A percentile compares a stretch with the other conserved stretches of the same genome.
Evolutionary conservation across 1,140 invertebrate genomes (phyloP).

Genomic region (Heliconius congener): DNA sequence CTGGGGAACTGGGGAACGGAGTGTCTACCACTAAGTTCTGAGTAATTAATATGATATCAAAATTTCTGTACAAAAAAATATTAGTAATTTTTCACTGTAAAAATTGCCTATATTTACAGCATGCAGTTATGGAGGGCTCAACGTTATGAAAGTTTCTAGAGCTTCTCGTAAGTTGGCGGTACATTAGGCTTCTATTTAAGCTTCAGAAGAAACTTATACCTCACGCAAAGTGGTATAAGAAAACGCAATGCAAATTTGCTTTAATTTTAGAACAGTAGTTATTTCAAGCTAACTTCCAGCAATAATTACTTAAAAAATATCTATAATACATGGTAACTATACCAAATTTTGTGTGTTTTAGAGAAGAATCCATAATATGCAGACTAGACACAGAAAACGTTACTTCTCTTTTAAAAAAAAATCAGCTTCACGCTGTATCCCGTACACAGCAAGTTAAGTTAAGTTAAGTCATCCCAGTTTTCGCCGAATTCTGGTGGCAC

Average conservation of each 20-base stretch:
- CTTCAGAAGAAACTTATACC: neutral
- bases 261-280: neutral
- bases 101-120: neutral
- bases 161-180: neutral
- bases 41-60: too few relatives aligned
- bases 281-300: too few relatives aligned
- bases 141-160: conserved; percentile 1
- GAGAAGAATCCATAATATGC: too few relatives aligned
- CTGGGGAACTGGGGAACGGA: too few relatives aligned
- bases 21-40: too few relatives aligned
- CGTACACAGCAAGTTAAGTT: neutral
- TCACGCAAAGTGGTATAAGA: neutral
- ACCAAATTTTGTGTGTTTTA: too few relatives aligned
- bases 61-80: too few relatives aligned
- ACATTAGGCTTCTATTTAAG: neutral
- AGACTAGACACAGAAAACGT: too few relatives aligned
- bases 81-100: too few relatives aligned
- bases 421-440: neutral
- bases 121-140: neutral
- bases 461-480: neutral
- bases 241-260: neutral
- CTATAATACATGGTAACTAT: too few relatives aligned
- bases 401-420: neutral
- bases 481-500: too few relatives aligned
- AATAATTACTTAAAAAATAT: too few relatives aligned